phyloP scores from a whole-genome alignment of 2,888 invertebrate species.

The Pegoplata infirma region DNA sequence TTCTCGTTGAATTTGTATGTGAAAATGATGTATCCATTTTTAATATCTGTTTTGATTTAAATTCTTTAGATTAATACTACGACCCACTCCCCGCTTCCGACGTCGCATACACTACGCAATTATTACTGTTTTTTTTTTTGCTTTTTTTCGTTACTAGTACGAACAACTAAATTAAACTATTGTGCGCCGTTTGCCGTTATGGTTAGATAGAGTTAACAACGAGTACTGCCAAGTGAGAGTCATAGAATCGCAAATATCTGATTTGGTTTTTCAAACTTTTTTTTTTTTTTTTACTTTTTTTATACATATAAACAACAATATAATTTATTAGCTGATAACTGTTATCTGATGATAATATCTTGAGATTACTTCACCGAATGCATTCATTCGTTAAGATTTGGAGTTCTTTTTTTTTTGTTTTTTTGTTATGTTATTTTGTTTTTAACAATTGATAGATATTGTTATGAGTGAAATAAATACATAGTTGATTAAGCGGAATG shows the following conservation, averaged over 20 bases:
- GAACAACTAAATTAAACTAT: conserved; percentile 50
- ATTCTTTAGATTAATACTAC: not conserved
- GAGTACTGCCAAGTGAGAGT: conserved; percentile 46
- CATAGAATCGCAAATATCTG: conserved; percentile 53
- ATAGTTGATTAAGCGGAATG: not conserved
- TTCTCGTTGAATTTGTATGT: conserved; percentile 35
- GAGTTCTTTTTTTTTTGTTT: conserved; percentile 28
- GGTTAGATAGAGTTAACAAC: conserved; percentile 44
- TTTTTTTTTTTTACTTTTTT: no score
- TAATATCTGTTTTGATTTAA: conserved; percentile 32
- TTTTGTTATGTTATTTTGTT: no score
- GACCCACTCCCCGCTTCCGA: conserved; percentile 2
- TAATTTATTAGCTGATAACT: conserved; percentile 57
- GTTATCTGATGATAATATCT: conserved; percentile 59
- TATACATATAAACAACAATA: conserved; percentile 42
- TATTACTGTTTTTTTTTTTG: conserved; percentile 4
- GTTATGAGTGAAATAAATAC: conserved; percentile 16
- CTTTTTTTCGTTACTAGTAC: not conserved
- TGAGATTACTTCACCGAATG: conserved; percentile 50
- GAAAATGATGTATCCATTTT: conserved; percentile 56
- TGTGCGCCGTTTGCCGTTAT: conserved; percentile 32
- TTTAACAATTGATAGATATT: not conserved
- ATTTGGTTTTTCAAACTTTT: no score
- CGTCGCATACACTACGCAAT: conserved; percentile 17
- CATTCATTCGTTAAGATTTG: conserved; percentile 39